Evolutionary conservation across 2,888 invertebrate genomes (phyloP).

Genomic region (Drosophila colorata): DNA sequence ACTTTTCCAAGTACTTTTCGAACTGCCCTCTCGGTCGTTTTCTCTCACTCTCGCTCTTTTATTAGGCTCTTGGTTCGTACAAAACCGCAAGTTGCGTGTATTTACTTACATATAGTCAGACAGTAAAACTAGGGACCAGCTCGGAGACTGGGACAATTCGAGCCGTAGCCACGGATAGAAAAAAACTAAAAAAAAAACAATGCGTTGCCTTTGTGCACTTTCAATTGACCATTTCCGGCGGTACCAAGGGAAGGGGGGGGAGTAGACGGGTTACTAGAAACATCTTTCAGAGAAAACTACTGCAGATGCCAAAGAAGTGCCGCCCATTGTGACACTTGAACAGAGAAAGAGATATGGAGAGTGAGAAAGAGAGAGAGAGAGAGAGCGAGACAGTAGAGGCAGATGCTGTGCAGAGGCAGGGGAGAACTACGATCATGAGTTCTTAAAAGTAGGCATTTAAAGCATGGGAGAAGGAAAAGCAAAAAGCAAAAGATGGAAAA

Average conservation of each 20-base stretch:
- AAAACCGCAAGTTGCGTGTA: conserved; percentile 41
- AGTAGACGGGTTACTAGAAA: conserved; percentile 14
- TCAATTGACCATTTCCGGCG: conserved; percentile 61
- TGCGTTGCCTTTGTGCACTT: conserved; percentile 49
- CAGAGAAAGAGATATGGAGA: background rate
- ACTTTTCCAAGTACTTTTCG: conserved; percentile 1
- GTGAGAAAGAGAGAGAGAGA: background rate
- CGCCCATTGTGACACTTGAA: background rate
- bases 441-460: conserved; percentile 7
- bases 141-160: conserved; percentile 26
- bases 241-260: background rate
- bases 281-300: conserved; percentile 20
- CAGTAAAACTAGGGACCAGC: conserved; percentile 11
- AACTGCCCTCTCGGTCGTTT: conserved; percentile 17
- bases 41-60: background rate
- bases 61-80: conserved; percentile 7
- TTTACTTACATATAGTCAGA: conserved; percentile 12
- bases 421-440: conserved; percentile 1
- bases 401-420: background rate
- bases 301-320: conserved; percentile 14
- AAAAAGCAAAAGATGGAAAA: conserved; percentile 3
- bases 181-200: conserved; percentile 24
- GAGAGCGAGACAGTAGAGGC: background rate
- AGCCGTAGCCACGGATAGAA: background rate
- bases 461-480: background rate